Base-by-base conservation (phyloP, 2,888 invertebrate genomes). In the Pterostichus niger region DNA sequence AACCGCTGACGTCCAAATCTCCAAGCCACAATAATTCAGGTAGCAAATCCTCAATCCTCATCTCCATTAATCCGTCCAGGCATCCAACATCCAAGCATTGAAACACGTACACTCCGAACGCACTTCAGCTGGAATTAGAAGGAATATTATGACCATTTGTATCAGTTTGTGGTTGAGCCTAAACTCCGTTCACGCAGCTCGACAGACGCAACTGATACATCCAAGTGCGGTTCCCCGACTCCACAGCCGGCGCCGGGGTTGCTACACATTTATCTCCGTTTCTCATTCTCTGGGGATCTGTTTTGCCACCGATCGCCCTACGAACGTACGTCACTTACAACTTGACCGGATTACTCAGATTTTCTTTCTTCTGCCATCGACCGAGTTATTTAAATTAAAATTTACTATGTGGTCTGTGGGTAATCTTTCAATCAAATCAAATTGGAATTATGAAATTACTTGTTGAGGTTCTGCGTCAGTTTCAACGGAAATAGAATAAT, bases 71-170 rank as follows among this genome's bases (percentile, higher is more conserved):
- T 64, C 64, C 64, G 33, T 35, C 64, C 35, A 49, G 13, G n/a
- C 11, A n/a, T 49, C n/a, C 49, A n/a, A 9, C 40, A 40, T 40
- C 9, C 7, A 40, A 40, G 40, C 40, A 40, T 40, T 40, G 40
- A 40, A 40, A 40, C 40, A 40, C 40, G 40, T 3, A 40, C 4
- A 49, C 5, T n/a, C 49, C 40, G 9, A 35, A 64, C 64, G 64
- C 64, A 64, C 64, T 64, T 64, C 54, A 61, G 24, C n/a, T 31
- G 10, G 78, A 79, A 79, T 79, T 79, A 79, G 78, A 79, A 46
- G 40, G 78, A 61, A 79, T 79, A 79, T 78, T 78, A 78, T 79
- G 46, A 64, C 78, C 78, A 79, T 79, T 79, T 79, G 78, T 79
- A 79, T 79, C 61, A 79, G 78, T 79, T 79, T 61, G 61, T 31